phyloP scores from a whole-genome alignment of 2,888 invertebrate genomes.

The Apantesis nais region DNA sequence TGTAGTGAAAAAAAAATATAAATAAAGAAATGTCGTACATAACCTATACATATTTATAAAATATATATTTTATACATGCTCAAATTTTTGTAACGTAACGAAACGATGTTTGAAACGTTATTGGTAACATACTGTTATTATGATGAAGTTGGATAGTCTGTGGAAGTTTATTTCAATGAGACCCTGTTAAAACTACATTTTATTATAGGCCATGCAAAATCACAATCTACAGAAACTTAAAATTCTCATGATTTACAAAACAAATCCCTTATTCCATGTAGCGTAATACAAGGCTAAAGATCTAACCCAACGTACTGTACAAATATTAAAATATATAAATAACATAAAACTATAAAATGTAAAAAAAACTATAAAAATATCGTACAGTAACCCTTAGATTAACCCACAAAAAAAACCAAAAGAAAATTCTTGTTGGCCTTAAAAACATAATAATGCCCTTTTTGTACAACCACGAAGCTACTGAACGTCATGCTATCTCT shows the following conservation, averaged over 20 bases:
- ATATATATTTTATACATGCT: background rate
- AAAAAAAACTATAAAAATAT: background rate
- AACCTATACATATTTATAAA: constrained; percentile 17
- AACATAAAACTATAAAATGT: background rate
- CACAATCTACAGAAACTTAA: background rate
- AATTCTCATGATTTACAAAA: background rate
- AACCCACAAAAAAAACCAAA: background rate
- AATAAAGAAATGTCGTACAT: constrained; percentile 6
- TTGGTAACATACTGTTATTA: background rate
- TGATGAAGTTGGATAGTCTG: background rate
- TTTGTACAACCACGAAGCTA: constrained; percentile 22
- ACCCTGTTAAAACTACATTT: background rate
- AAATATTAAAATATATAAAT: background rate
- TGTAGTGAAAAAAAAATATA: constrained; percentile 30
- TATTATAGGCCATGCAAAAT: constrained; percentile 23
- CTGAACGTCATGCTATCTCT: constrained; percentile 70
- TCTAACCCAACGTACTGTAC: background rate
- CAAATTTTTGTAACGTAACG: background rate
- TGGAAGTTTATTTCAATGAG: background rate
- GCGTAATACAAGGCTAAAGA: background rate
- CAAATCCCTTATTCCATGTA: background rate
- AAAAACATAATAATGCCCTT: background rate
- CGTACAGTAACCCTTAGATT: background rate
- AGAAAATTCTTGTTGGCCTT: background rate
- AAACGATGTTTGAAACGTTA: background rate